phyloP scores from a whole-genome alignment of 2,888 invertebrate genomes.

The Zygothrica quintamaculata region DNA sequence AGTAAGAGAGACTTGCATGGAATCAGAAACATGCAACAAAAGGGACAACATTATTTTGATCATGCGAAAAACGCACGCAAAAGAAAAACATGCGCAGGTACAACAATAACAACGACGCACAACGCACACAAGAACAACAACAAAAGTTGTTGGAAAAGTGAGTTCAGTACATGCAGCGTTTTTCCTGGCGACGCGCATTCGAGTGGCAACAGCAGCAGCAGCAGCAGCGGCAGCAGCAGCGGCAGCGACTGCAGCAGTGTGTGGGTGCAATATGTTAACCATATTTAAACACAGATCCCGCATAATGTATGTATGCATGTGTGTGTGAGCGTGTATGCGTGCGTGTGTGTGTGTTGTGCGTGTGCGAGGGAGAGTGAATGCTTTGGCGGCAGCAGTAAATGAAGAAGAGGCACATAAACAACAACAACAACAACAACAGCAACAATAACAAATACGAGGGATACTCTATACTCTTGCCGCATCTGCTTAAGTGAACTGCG shows the following conservation, averaged over 20 bases:
- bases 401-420: slow-evolving; percentile 53
- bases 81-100: slow-evolving; percentile 76
- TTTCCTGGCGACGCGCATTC: slow-evolving; percentile 32
- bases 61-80: slow-evolving; percentile 79
- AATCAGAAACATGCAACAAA: slow-evolving; percentile 46
- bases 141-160: slow-evolving; percentile 62
- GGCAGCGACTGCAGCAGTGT: slow-evolving; percentile 36
- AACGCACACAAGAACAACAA: no score
- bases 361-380: slow-evolving; percentile 26
- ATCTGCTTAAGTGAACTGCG: slow-evolving; percentile 29
- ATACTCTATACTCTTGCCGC: slow-evolving; percentile 62
- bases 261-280: slow-evolving; percentile 82
- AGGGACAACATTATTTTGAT: slow-evolving; percentile 65
- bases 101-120: slow-evolving; percentile 43
- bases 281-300: slow-evolving; percentile 76
- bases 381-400: slow-evolving; percentile 47
- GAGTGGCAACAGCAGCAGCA: slow-evolving; percentile 29
- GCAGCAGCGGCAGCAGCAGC: slow-evolving; percentile 23
- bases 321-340: slow-evolving; percentile 16
- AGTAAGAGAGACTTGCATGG: slow-evolving; percentile 29
- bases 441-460: slow-evolving; percentile 66
- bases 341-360: slow-evolving; percentile 40
- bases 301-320: slow-evolving; percentile 33
- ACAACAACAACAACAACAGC: slow-evolving; percentile 61
- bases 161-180: slow-evolving; percentile 50